phyloP scores from a whole-genome alignment of 2,888 invertebrate genomes.

The Brenthis daphne region DNA sequence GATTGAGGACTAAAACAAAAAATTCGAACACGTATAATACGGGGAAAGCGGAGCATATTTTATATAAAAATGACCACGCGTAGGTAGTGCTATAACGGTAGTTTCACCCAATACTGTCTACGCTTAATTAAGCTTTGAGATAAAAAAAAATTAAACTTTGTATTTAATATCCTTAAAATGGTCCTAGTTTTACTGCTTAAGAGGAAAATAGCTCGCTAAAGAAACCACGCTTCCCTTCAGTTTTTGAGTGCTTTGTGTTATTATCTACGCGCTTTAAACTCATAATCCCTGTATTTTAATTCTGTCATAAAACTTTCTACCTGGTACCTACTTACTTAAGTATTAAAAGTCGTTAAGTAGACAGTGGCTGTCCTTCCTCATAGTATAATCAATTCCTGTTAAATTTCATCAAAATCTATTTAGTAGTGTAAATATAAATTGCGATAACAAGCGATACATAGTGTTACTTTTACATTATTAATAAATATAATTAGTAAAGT shows the following conservation, averaged over 20 bases:
- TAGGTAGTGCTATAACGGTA: too few relatives aligned
- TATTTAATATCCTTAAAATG: slow-evolving; percentile 1
- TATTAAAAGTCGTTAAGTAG: slow-evolving; percentile 1
- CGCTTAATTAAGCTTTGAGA: neutral
- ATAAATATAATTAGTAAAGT: too few relatives aligned
- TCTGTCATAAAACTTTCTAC: slow-evolving; percentile 16
- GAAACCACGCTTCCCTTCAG: slow-evolving; percentile 2
- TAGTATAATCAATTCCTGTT: too few relatives aligned
- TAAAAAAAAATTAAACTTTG: neutral
- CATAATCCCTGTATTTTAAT: slow-evolving; percentile 11
- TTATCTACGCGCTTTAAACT: slow-evolving; percentile 7
- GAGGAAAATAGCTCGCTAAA: slow-evolving; percentile 14
- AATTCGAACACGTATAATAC: too few relatives aligned
- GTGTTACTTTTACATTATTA: too few relatives aligned
- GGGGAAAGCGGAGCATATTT: too few relatives aligned
- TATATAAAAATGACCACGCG: too few relatives aligned
- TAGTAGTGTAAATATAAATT: too few relatives aligned
- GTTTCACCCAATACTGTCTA: neutral
- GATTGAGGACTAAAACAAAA: too few relatives aligned
- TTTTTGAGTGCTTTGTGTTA: slow-evolving; percentile 13
- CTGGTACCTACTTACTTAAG: slow-evolving; percentile 1
- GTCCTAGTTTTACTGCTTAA: neutral
- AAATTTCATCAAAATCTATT: too few relatives aligned
- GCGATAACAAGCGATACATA: too few relatives aligned
- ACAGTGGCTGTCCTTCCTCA: neutral